Evolutionary conservation across 2,797 vertebrate species (phyloP).

Genomic region (Smutsia gigantea): DNA sequence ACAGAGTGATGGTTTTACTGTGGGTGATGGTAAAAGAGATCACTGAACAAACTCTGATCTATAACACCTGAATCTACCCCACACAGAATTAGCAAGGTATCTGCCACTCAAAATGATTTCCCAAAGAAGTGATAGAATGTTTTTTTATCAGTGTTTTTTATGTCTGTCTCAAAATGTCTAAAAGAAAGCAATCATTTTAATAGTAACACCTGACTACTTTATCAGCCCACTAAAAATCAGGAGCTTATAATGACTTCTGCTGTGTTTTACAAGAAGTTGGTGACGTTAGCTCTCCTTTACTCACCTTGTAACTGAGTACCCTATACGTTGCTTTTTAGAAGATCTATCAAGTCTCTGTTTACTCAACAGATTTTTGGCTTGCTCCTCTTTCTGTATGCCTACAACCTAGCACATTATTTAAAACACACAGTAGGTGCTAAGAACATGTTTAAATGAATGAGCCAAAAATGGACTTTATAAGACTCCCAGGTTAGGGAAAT

Average conservation of each 20-base stretch:
- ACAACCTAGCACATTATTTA: constrained; percentile 38
- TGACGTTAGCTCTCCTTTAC: constrained; percentile 2
- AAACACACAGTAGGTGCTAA: constrained; percentile 51
- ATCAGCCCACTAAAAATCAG: constrained; percentile 47
- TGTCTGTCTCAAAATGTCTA: constrained; percentile 44
- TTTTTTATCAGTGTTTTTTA: constrained; percentile 25
- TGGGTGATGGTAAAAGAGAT: not conserved
- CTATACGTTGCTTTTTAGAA: not conserved
- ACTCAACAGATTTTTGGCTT: constrained; percentile 19
- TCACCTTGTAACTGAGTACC: not conserved
- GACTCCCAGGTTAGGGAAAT: constrained; percentile 60
- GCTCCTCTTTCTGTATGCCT: constrained; percentile 25
- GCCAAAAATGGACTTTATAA: constrained; percentile 46
- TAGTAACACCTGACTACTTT: not conserved
- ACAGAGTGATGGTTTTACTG: not conserved
- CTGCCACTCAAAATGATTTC: constrained; percentile 41
- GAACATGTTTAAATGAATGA: constrained; percentile 47
- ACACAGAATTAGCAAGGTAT: not conserved
- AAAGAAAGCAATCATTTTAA: not conserved
- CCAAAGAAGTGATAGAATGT: not conserved
- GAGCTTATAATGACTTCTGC: not conserved
- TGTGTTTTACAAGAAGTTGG: not conserved
- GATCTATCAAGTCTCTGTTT: constrained; percentile 16
- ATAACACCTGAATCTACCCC: not conserved
- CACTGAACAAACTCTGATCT: not conserved